phyloP scores from a whole-genome alignment of 2,113 vertebrate genomes.

The Planiliza haematocheilus region DNA sequence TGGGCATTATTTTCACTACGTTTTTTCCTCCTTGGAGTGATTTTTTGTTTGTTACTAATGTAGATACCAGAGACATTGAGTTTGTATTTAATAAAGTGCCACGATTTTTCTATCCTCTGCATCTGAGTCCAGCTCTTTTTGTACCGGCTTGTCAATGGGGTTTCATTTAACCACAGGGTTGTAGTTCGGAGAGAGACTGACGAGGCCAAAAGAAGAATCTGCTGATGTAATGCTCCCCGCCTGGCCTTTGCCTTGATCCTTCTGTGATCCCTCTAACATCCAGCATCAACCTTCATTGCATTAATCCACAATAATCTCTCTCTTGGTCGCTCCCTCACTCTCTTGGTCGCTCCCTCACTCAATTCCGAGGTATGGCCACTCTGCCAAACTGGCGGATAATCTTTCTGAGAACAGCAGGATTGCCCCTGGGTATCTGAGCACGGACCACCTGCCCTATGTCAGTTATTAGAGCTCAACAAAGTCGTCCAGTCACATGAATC shows the following conservation, averaged over 20 bases:
- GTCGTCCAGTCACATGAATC: constrained; percentile 20
- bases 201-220: constrained; percentile 30
- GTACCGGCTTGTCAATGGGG: too few relatives aligned
- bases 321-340: too few relatives aligned
- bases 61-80: too few relatives aligned
- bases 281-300: constrained; percentile 62
- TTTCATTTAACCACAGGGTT: neutral
- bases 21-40: too few relatives aligned
- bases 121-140: too few relatives aligned
- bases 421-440: neutral
- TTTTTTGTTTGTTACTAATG: too few relatives aligned
- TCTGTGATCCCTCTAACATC: constrained; percentile 72
- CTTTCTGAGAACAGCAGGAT: constrained; percentile 51
- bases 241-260: constrained; percentile 61
- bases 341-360: constrained; percentile 36
- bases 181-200: neutral
- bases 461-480: constrained; percentile 38
- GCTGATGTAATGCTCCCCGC: constrained; percentile 66
- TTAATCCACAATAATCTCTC: constrained; percentile 82
- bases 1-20: too few relatives aligned
- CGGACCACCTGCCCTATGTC: constrained; percentile 12
- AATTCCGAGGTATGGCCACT: constrained; percentile 34
- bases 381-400: constrained; percentile 46
- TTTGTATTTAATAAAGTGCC: too few relatives aligned
- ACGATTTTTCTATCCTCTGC: too few relatives aligned